Base-by-base conservation (phyloP, 2,113 vertebrate genomes). In the Chamaea fasciata region DNA sequence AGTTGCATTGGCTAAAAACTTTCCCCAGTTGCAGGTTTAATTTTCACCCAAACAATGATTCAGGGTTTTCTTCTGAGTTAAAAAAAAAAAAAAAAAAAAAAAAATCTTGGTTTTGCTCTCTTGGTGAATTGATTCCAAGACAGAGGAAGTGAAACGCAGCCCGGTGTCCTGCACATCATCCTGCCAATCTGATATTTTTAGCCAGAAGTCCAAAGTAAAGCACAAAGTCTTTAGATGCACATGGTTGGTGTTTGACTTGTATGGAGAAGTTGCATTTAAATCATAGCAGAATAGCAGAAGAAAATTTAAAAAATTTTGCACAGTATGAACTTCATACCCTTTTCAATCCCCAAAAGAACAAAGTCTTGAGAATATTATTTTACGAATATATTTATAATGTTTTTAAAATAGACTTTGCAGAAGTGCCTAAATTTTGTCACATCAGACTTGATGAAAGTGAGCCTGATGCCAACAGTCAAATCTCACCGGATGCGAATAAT, bases 401-500 rank as follows among this genome's bases (percentile, higher is more conserved):
- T 98, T 98, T 98, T 98, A 98, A 98, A 98, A 98, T 97, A 98
- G 97, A 98, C 97, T 98, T 98, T 98, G 98, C 97, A 98, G 98
- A 98, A 98, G 98, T 98, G 98, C 98, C 98, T 98, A 98, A 98
- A 98, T 98, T 98, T 98, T 98, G 98, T 98, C 98, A 98, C 98
- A 98, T 98, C 98, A 98, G 97, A 97, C 97, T 98, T 97, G 98
- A 98, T 97, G 96, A 95, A 97, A 86, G 93, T 93, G 83, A 97
- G 96, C 96, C 97, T 97, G 96, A 98, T 95, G 98, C 97, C 98
- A 96, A 97, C 84, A 93, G 95, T 97, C 95, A 95, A 93, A 97
- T 97, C 95, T 96, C 90, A 95, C 91, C 89, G 2, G 92, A 97
- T 95, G 79, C 39, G 24, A 97, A 90, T 96, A 95, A 96, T 93